phyloP scores from a whole-genome alignment of 2,888 invertebrate genomes.

The Phalangium opilio region DNA sequence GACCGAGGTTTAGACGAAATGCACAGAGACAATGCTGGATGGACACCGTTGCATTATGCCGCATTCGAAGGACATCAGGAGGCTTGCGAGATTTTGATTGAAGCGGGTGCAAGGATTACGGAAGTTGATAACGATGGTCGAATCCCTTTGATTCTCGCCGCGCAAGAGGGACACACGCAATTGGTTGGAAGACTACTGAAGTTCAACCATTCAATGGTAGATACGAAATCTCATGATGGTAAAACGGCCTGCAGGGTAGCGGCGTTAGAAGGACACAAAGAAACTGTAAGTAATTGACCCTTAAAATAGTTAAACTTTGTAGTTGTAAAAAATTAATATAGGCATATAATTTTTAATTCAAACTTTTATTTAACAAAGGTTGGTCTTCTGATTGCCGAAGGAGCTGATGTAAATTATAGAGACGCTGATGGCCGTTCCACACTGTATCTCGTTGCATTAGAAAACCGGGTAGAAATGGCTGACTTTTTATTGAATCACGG shows the following conservation, averaged over 20 bases:
- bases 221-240: slow-evolving; percentile 77
- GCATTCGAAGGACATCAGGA: slow-evolving; percentile 83
- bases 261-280: slow-evolving; percentile 61
- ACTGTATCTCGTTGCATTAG: slow-evolving; percentile 65
- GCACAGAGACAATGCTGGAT: slow-evolving; percentile 72
- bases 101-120: slow-evolving; percentile 73
- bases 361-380: slow-evolving; percentile 7
- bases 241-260: slow-evolving; percentile 48
- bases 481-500: slow-evolving; percentile 21
- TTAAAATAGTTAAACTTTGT: not conserved
- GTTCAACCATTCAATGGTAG: slow-evolving; percentile 55
- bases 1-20: slow-evolving; percentile 53
- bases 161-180: slow-evolving; percentile 68
- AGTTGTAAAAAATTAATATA: not conserved
- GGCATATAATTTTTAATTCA: not conserved
- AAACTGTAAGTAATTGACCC: slow-evolving; percentile 39
- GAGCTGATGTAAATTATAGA: slow-evolving; percentile 69
- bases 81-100: slow-evolving; percentile 62
- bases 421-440: slow-evolving; percentile 87
- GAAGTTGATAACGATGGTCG: slow-evolving; percentile 84
- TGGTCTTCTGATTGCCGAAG: slow-evolving; percentile 47
- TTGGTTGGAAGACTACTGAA: slow-evolving; percentile 51
- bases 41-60: slow-evolving; percentile 92
- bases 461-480: slow-evolving; percentile 26
- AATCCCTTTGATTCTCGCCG: slow-evolving; percentile 60